Evolutionary conservation across 2,888 invertebrate genomes (phyloP).

Genomic region (Laspeyria flexula): DNA sequence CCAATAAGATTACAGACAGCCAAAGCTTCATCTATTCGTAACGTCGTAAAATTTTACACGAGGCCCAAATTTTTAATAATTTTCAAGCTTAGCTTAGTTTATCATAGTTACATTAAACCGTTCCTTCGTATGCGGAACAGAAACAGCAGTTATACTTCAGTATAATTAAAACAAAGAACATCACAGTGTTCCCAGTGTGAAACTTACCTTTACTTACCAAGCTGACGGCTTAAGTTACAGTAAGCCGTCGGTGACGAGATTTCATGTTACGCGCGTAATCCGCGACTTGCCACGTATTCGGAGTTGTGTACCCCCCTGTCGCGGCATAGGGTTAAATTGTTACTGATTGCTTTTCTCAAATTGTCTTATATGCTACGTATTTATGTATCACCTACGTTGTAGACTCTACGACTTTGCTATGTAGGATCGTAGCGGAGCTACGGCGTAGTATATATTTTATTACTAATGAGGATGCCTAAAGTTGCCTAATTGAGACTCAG

Average conservation of each 20-base stretch:
- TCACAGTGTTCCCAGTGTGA: neutral
- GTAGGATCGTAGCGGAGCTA: slow-evolving; percentile 5
- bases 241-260: slow-evolving; percentile 43
- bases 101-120: too few relatives aligned
- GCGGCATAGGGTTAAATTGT: slow-evolving; percentile 8
- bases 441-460: neutral
- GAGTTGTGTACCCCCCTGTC: slow-evolving; percentile 6
- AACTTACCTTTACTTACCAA: slow-evolving; percentile 11
- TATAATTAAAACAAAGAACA: neutral
- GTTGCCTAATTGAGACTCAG: too few relatives aligned
- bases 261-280: slow-evolving; percentile 34
- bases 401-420: slow-evolving; percentile 28
- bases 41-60: too few relatives aligned
- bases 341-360: slow-evolving; percentile 10
- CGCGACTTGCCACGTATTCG: slow-evolving; percentile 14
- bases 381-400: too few relatives aligned
- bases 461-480: too few relatives aligned
- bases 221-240: slow-evolving; percentile 33
- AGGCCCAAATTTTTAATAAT: too few relatives aligned
- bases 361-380: slow-evolving; percentile 1
- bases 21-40: too few relatives aligned
- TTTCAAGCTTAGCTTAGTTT: too few relatives aligned
- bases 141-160: too few relatives aligned
- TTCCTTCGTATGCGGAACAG: too few relatives aligned
- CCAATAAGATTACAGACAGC: too few relatives aligned